These are phyloP conservation scores for Helicolenus hilgendorfi DNA, from an alignment of 2,797 vertebrate genomes.

Conservation along the genomic window DNA sequence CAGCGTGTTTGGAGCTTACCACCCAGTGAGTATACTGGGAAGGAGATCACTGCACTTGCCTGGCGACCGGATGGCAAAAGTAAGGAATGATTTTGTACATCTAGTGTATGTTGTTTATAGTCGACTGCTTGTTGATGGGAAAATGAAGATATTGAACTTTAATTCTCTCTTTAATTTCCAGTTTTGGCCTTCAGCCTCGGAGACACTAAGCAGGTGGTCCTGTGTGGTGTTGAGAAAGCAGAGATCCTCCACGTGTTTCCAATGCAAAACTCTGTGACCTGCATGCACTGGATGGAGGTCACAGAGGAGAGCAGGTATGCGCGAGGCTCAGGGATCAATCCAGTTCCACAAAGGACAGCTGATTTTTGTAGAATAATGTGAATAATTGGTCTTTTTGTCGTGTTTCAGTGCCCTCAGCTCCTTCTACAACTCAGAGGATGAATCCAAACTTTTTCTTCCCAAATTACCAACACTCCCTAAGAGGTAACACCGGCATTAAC, in stretches of 20 bases:
- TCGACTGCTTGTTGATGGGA: background rate
- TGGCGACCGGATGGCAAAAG: conserved; percentile 99
- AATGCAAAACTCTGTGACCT: conserved; percentile 92
- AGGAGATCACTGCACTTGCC: conserved; percentile 96
- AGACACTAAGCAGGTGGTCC: conserved; percentile 95
- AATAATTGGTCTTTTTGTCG: background rate
- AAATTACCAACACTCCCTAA: conserved; percentile 97
- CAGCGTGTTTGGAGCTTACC: conserved; percentile 98
- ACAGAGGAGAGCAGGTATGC: conserved; percentile 95
- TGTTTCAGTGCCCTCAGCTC: conserved; percentile 93
- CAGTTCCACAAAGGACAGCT: background rate
- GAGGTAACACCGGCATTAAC: conserved; percentile 89
- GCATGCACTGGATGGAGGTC: conserved; percentile 99
- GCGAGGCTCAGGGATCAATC: background rate
- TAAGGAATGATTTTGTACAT: conserved; percentile 77
- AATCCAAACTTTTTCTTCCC: conserved; percentile 96
- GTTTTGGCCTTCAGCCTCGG: conserved; percentile 97
- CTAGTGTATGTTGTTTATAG: background rate
- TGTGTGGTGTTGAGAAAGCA: conserved; percentile 98
- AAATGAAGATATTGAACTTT: background rate
- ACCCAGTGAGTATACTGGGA: conserved; percentile 96
- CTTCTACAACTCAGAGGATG: conserved; percentile 96
- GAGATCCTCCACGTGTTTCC: conserved; percentile 97
- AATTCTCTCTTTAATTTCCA: conserved; percentile 64
- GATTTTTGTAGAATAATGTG: background rate